Base-by-base conservation (phyloP, 2,888 invertebrate genomes). In the Aphidoletes aphidimyza region DNA sequence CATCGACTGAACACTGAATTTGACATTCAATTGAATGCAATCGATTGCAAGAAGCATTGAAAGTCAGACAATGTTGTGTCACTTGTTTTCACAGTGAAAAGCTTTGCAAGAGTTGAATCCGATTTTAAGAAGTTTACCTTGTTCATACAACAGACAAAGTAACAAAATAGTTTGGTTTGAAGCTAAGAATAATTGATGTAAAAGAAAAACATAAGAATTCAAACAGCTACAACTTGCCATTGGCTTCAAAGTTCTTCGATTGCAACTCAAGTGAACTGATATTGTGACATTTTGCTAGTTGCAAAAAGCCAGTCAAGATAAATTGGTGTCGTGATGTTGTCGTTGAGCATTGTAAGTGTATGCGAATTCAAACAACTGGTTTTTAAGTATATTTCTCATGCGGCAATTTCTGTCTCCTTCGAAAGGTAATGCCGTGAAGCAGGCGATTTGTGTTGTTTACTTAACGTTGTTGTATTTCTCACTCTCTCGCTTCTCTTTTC, bases 291-390 rank as follows among this genome's bases (percentile, higher is more conserved):
- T 37, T 81, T 81, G 81, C 81, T 37, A 47, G 19, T n/a, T 81
- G 22, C 22, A 69, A 37, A 81, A 37, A 81, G 2, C 2, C 78
- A 34, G 37, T 22, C n/a, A 81, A 81, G 81, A 81, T 37, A 81
- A 81, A 81, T 81, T 37, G 81, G n/a, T 81, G 81, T 81, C 81
- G 81, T 81, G 81, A 81, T 81, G n/a, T 81, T 37, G 81, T n/a
- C 5, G 81, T 37, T 37, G 37, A 81, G 37, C 39, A 37, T 14
- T 37, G 22, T 69, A 30, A 69, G 17, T 69, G 69, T 30, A 69
- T 69, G 69, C 34, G 69, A 69, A 69, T 30, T 30, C 30, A 69
- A 34, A 26, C 11, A 69, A 69, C 69, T 69, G 69, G 69, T 69
- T 69, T 30, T 34, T 69, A n/a, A 11, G 30, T 69, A 34, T 69